Conservation (phyloP, 1,140 invertebrate species). For the Bradysia coprophila region DNA sequence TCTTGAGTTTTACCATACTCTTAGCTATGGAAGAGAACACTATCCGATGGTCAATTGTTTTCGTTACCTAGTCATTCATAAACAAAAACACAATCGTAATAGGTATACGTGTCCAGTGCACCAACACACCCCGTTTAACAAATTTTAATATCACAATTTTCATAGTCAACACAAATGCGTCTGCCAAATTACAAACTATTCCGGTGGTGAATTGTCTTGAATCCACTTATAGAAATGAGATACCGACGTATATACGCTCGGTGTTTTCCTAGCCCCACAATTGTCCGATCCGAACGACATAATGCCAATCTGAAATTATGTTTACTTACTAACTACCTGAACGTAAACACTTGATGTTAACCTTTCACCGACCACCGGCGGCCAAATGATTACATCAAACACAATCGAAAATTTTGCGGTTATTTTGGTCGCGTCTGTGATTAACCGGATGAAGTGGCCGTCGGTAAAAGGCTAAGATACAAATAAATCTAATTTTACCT, state of each 20-base stretch:
- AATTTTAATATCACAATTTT: neutral
- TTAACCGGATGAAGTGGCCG: too few species aligned
- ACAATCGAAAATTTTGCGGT: too few species aligned
- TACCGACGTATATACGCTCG: slow-evolving; percentile 49
- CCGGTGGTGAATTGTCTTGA: slow-evolving; percentile 38
- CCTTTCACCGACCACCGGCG: too few species aligned
- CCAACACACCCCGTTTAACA: neutral
- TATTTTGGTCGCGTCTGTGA: too few species aligned
- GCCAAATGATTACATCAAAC: too few species aligned
- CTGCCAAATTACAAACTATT: slow-evolving; percentile 20
- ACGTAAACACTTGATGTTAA: too few species aligned
- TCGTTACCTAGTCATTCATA: neutral
- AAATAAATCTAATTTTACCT: too few species aligned
- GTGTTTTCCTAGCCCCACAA: slow-evolving; percentile 41
- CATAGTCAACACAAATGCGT: neutral
- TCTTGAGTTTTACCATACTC: neutral
- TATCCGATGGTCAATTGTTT: neutral
- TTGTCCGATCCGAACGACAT: slow-evolving; percentile 51
- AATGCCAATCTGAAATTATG: slow-evolving; percentile 36
- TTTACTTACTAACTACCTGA: too few species aligned
- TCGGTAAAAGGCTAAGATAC: too few species aligned
- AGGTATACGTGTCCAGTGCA: too few species aligned
- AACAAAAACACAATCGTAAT: too few species aligned
- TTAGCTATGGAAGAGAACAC: neutral
- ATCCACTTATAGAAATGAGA: slow-evolving; percentile 47